phyloP scores from a whole-genome alignment of 2,888 invertebrate genomes.

The Petrolisthes cinctipes region DNA sequence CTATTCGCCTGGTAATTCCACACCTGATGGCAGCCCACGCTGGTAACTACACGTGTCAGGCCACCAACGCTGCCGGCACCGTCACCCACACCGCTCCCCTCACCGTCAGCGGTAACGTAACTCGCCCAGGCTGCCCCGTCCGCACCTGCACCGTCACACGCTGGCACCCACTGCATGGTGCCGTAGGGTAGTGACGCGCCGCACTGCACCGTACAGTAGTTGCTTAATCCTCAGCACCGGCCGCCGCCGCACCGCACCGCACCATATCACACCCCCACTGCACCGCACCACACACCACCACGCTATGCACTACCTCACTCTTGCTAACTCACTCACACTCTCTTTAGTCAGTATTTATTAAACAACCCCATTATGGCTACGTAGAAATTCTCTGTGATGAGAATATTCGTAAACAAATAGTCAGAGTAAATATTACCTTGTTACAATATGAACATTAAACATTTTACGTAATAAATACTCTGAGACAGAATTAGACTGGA shows the following conservation, averaged over 20 bases:
- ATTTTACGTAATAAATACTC: too few species aligned
- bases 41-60: conserved; percentile 66
- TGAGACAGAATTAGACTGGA: too few species aligned
- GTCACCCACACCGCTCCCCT: conserved; percentile 63
- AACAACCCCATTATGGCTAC: too few species aligned
- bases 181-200: conserved; percentile 32
- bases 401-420: too few species aligned
- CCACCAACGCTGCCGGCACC: conserved; percentile 64
- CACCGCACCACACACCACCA: conserved; percentile 15
- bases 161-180: conserved; percentile 36
- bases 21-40: conserved; percentile 65
- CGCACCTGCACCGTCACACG: conserved; percentile 30
- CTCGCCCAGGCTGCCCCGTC: background rate
- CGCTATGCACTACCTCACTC: background rate
- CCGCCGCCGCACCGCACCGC: conserved; percentile 40
- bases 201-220: conserved; percentile 37
- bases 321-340: too few species aligned
- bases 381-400: too few species aligned
- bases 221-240: conserved; percentile 31
- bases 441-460: too few species aligned
- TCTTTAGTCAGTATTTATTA: too few species aligned
- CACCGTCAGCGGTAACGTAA: conserved; percentile 66
- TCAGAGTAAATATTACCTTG: too few species aligned
- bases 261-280: conserved; percentile 24
- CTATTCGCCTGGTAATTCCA: conserved; percentile 75